Base-by-base conservation (phyloP, 2,888 invertebrate genomes). In the Drosophila cracens region DNA sequence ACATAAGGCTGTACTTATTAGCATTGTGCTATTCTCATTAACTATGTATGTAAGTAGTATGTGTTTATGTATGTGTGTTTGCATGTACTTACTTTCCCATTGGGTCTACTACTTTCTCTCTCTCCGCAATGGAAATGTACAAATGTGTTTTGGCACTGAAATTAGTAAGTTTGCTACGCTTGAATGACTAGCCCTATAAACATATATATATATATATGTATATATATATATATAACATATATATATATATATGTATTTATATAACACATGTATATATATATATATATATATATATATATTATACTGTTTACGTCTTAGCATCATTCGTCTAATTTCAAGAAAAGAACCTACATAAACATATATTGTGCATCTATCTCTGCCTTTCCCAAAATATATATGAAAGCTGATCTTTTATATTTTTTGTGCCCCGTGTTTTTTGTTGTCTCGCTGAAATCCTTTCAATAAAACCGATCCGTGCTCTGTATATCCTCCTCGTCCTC, bases 1-100 rank as follows among this genome's bases (percentile, higher is more conserved):
- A 92, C 92, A 92, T 92, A 90, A 92, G 92, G 92, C 92, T 92
- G 91, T 90, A 90, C 87, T 91, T 92, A 91, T 91, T 92, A 91
- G 79, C 87, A 80, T 80, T 87, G 79, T 80, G 79, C 84, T 87
- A 75, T 78, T 65, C 68, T 63, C 68, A 74, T 71, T 62, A 73
- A 70, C 48, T 76, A 67, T 70, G 51, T 64, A 67, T 70, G 54
- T 64, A 67, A 67, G 58, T 77, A 38, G 38, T 38, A 27, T 38
- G 25, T 27, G 16, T 36, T 6, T 7, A 13, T 46, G 46, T 46
- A 46, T 46, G 46, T 25, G 2, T 16, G 1, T 2, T 16, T 16
- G 46, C 2, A 46, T 8, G 27, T n/a, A 65, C 60, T 59, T 75
- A 31, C 59, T 40, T 38, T 66, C 51, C 70, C 51, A 63, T 16